Conservation (phyloP, 1,140 invertebrate species). For the Conus ventricosus region DNA sequence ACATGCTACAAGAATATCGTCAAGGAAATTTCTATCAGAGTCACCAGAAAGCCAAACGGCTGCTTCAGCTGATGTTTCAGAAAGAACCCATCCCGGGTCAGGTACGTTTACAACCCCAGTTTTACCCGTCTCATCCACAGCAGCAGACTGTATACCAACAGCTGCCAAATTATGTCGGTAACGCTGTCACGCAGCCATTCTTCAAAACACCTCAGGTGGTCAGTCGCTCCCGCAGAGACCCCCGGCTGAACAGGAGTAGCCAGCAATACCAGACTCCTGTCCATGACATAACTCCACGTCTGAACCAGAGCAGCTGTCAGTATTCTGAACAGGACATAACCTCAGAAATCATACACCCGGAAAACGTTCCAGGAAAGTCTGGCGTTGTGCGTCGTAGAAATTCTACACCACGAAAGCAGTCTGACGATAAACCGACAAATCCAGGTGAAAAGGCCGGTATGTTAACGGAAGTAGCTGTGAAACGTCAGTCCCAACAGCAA, state of each 20-base stretch:
- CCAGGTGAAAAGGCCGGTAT: background rate
- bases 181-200: background rate
- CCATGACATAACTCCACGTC: conserved; percentile 3
- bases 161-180: background rate
- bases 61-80: background rate
- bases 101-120: background rate
- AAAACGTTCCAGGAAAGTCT: background rate
- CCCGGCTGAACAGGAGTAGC: background rate
- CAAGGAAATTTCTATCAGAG: background rate
- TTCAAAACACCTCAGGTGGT: background rate
- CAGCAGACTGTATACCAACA: background rate
- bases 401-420: background rate
- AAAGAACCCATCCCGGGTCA: background rate
- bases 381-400: background rate
- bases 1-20: conserved; percentile 7
- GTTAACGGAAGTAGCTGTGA: background rate
- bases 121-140: background rate
- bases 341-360: background rate
- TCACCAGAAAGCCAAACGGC: conserved; percentile 14
- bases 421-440: background rate
- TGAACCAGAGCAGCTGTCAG: conserved; percentile 17
- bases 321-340: background rate
- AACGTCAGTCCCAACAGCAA: background rate
- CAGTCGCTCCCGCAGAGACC: background rate
- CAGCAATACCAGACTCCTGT: background rate